phyloP scores from a whole-genome alignment of 2,797 vertebrate species.

The Phataginus tricuspis region DNA sequence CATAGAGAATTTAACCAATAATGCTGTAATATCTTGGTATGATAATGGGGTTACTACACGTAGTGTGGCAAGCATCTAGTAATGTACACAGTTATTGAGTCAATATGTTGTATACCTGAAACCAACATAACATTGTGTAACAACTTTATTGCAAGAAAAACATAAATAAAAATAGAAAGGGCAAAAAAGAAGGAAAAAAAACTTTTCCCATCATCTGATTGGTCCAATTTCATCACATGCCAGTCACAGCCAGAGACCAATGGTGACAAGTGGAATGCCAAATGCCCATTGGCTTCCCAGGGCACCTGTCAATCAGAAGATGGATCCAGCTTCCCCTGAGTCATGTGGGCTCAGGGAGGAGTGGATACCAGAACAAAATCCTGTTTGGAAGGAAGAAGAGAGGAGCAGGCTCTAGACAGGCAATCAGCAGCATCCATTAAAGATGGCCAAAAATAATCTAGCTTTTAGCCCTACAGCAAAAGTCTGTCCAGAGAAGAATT shows the following conservation, averaged over 20 bases:
- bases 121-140: too few species aligned
- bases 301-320: neutral
- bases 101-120: too few species aligned
- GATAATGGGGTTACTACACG: too few species aligned
- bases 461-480: neutral
- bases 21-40: too few species aligned
- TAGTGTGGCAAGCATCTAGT: too few species aligned
- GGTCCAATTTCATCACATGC: neutral
- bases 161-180: too few species aligned
- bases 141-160: too few species aligned
- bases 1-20: too few species aligned
- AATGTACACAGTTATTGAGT: too few species aligned
- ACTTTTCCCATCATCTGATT: neutral
- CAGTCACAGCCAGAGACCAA: neutral
- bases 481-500: neutral
- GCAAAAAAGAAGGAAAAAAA: too few species aligned
- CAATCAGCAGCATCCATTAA: neutral
- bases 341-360: neutral
- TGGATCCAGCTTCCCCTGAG: neutral
- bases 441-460: neutral
- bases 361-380: neutral
- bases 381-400: neutral
- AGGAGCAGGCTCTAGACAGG: neutral
- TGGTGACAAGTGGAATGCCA: neutral
- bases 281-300: neutral